Percentiles rank a stretch among this genome's conserved stretches.
Conservation (phyloP, 2,113 vertebrate species). For the Oenanthe oenanthe region DNA sequence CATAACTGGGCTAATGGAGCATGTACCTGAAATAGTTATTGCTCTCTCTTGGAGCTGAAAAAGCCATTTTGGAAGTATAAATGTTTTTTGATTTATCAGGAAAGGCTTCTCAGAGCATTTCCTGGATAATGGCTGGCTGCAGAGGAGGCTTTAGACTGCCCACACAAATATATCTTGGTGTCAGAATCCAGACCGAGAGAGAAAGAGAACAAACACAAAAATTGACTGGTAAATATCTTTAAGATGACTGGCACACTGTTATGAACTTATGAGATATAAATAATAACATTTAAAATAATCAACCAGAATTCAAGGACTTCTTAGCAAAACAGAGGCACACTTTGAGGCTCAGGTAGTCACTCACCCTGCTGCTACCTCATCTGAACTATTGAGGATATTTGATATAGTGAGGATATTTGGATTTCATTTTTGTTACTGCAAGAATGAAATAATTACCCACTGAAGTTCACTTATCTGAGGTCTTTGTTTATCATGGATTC, state of each 20-base stretch:
- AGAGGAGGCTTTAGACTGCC: not conserved
- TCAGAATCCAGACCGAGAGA: not conserved
- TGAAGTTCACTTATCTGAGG: not conserved
- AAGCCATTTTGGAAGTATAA: not conserved
- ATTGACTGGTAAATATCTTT: not conserved
- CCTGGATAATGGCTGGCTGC: not conserved
- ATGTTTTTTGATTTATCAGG: not conserved
- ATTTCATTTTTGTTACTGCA: not conserved
- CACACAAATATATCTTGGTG: not conserved
- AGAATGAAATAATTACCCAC: not conserved
- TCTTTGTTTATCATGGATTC: not conserved
- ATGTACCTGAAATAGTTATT: slow-evolving; percentile 17
- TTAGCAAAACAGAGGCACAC: not conserved
- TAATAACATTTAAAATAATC: not conserved
- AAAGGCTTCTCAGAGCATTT: not conserved
- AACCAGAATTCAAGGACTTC: not conserved
- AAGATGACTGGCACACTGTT: not conserved
- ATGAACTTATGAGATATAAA: not conserved
- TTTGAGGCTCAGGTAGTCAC: not conserved
- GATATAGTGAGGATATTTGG: not conserved
- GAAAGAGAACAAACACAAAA: not conserved
- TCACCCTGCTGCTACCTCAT: not conserved
- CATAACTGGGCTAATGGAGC: slow-evolving; percentile 26
- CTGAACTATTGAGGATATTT: not conserved
- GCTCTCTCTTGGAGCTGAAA: not conserved